phyloP scores from a whole-genome alignment of 2,888 invertebrate genomes.

The Zaprionus lineosus region DNA sequence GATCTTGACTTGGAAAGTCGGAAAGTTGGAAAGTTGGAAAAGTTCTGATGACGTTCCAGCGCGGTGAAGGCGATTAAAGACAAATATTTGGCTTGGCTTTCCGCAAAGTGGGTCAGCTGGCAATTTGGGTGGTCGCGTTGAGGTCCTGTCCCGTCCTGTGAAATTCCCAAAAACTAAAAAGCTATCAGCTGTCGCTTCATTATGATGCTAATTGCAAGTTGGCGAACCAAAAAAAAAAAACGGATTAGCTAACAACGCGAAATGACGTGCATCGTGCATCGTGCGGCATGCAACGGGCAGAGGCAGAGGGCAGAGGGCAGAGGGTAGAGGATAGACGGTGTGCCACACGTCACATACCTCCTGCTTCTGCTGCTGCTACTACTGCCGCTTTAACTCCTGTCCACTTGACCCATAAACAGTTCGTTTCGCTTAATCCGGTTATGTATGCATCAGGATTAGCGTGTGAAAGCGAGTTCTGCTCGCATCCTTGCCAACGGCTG shows the following conservation, averaged over 20 bases:
- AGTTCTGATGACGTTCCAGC: too few species aligned
- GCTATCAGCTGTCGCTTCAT: slow-evolving; percentile 67
- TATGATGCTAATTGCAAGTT: slow-evolving; percentile 61
- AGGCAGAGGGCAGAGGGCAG: too few species aligned
- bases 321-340: too few species aligned
- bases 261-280: slow-evolving; percentile 28
- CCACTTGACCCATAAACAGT: slow-evolving; percentile 63
- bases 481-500: slow-evolving; percentile 6
- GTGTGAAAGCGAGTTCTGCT: slow-evolving; percentile 22
- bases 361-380: slow-evolving; percentile 1
- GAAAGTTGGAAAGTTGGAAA: too few species aligned
- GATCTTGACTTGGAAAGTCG: too few species aligned
- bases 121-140: slow-evolving; percentile 1
- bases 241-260: slow-evolving; percentile 57
- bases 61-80: slow-evolving; percentile 45
- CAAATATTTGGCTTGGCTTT: slow-evolving; percentile 56
- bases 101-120: slow-evolving; percentile 17
- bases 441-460: slow-evolving; percentile 66
- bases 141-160: slow-evolving; percentile 12
- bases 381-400: background rate
- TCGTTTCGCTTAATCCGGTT: slow-evolving; percentile 59
- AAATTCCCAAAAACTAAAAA: slow-evolving; percentile 57
- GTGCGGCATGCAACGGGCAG: slow-evolving; percentile 7
- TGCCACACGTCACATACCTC: slow-evolving; percentile 7
- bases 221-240: slow-evolving; percentile 10